Percentiles rank a stretch among this genome's conserved stretches.
phyloP scores from a whole-genome alignment of 2,888 invertebrate species.

The Dynastes hyllus region DNA sequence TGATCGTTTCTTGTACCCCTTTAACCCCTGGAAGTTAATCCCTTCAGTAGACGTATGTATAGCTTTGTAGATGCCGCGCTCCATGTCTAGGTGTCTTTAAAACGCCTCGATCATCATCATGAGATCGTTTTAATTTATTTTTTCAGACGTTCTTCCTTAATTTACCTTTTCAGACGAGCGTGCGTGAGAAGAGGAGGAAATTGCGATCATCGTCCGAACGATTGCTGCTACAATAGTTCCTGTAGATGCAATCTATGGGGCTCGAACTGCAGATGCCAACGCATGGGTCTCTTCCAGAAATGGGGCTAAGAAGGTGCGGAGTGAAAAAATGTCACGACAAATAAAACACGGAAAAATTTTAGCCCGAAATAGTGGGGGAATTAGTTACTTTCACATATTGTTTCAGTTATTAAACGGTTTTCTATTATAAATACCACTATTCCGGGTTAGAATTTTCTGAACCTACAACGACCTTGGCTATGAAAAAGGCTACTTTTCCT shows the following conservation, averaged over 20 bases:
- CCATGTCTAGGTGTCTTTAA: slow-evolving; percentile 52
- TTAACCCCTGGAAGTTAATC: neutral
- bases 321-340: neutral
- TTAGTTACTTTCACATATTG: slow-evolving; percentile 56
- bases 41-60: slow-evolving; percentile 19
- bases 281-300: slow-evolving; percentile 91
- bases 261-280: slow-evolving; percentile 90
- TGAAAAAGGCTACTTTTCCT: slow-evolving; percentile 43
- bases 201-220: slow-evolving; percentile 89
- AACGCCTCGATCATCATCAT: slow-evolving; percentile 62
- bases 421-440: slow-evolving; percentile 20
- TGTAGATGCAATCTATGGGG: slow-evolving; percentile 94
- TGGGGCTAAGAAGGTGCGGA: slow-evolving; percentile 78
- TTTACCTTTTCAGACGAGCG: slow-evolving; percentile 89
- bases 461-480: slow-evolving; percentile 49
- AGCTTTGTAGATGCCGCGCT: slow-evolving; percentile 51
- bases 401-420: slow-evolving; percentile 60
- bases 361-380: slow-evolving; percentile 15
- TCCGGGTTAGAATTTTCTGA: slow-evolving; percentile 20
- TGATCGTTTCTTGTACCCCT: neutral
- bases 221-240: slow-evolving; percentile 89
- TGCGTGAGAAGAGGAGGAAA: slow-evolving; percentile 87
- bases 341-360: slow-evolving; percentile 1
- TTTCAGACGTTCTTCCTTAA: slow-evolving; percentile 87
- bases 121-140: slow-evolving; percentile 73